Conservation (phyloP, 1,140 invertebrate genomes). For the Papilio dardanus region DNA sequence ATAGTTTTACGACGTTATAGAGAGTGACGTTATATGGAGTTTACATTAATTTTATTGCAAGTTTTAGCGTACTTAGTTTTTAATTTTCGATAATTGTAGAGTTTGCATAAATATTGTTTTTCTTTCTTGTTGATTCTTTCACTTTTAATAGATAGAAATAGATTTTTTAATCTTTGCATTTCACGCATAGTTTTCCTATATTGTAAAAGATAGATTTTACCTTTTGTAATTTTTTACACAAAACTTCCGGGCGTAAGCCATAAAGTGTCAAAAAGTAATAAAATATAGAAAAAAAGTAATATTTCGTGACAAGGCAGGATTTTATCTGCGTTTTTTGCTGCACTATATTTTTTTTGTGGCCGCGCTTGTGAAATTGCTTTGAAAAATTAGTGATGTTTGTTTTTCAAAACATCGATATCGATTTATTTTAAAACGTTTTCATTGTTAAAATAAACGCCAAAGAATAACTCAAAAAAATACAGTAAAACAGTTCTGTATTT, state of each 20-base stretch:
- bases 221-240: slow-evolving; percentile 29
- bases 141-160: background rate
- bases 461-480: background rate
- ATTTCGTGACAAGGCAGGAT: slow-evolving; percentile 31
- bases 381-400: background rate
- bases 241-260: background rate
- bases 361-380: background rate
- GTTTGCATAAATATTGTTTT: background rate
- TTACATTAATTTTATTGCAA: background rate
- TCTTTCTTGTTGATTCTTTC: slow-evolving; percentile 4
- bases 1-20: too few species aligned
- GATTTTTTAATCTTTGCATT: background rate
- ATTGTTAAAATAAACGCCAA: slow-evolving; percentile 19
- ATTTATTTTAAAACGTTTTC: background rate
- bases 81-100: slow-evolving; percentile 2
- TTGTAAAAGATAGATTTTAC: background rate
- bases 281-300: slow-evolving; percentile 4
- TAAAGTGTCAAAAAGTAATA: background rate
- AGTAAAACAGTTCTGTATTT: background rate
- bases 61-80: background rate
- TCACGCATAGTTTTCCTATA: background rate
- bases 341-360: background rate
- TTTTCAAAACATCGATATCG: background rate
- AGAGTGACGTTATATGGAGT: too few species aligned
- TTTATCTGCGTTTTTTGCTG: slow-evolving; percentile 3